Conservation (phyloP, 2,888 invertebrate species). For the Argynnis bischoffii region DNA sequence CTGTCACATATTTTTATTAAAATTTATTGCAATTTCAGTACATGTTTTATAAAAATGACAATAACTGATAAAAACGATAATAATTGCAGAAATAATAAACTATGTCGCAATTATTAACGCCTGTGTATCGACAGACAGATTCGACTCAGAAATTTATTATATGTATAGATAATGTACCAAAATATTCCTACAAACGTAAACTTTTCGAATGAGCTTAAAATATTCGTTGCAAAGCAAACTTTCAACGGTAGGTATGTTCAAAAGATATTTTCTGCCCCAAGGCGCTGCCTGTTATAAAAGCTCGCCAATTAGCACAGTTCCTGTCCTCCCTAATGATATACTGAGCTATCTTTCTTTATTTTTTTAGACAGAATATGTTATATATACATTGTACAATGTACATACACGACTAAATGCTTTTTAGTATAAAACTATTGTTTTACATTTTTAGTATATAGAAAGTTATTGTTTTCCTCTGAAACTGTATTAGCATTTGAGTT, state of each 20-base stretch:
- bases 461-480: too few relatives aligned
- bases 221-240: slow-evolving; percentile 23
- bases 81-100: too few relatives aligned
- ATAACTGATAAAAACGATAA: too few relatives aligned
- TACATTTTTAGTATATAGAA: too few relatives aligned
- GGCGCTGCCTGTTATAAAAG: slow-evolving; percentile 29
- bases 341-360: slow-evolving; percentile 11
- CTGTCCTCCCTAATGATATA: slow-evolving; percentile 32
- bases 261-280: slow-evolving; percentile 27
- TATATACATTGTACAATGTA: background rate
- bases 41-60: too few relatives aligned
- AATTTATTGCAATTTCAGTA: too few relatives aligned
- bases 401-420: background rate
- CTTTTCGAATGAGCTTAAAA: slow-evolving; percentile 15
- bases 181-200: background rate
- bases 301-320: slow-evolving; percentile 35
- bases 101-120: too few relatives aligned
- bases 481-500: too few relatives aligned
- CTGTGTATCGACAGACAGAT: too few relatives aligned
- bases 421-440: too few relatives aligned
- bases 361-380: background rate
- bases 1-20: too few relatives aligned
- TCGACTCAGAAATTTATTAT: too few relatives aligned
- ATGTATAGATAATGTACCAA: background rate
- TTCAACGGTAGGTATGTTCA: slow-evolving; percentile 21